A percentile compares a stretch with the other conserved stretches of the same genome.
Conservation (phyloP, 1,140 invertebrate species). For the Aphidius gifuensis region DNA sequence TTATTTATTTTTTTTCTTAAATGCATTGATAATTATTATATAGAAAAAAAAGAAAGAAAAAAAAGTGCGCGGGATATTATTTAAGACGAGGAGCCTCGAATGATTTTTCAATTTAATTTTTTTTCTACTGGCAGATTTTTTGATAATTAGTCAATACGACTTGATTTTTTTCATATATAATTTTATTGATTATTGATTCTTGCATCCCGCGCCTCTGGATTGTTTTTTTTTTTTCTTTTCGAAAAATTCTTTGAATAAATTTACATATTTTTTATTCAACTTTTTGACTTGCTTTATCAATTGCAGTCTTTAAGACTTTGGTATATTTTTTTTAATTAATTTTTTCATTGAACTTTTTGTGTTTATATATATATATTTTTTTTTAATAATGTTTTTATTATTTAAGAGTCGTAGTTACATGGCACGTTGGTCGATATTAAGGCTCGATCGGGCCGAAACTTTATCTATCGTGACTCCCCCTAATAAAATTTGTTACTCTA, state of each 20-base stretch:
- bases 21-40: background rate
- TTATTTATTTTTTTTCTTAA: constrained; percentile 3
- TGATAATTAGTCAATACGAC: constrained; percentile 9
- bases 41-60: background rate
- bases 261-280: too few species aligned
- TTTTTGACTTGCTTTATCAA: background rate
- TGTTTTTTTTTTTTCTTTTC: background rate
- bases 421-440: constrained; percentile 42
- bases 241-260: constrained; percentile 10
- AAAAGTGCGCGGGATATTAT: too few species aligned
- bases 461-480: constrained; percentile 32
- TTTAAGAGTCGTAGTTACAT: constrained; percentile 27
- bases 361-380: constrained; percentile 10
- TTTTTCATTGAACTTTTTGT: constrained; percentile 12
- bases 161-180: constrained; percentile 1
- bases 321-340: constrained; percentile 20
- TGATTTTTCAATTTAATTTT: background rate
- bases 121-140: background rate
- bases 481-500: constrained; percentile 47
- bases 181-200: background rate
- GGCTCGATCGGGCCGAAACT: constrained; percentile 39
- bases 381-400: constrained; percentile 12
- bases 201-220: background rate
- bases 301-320: constrained; percentile 29
- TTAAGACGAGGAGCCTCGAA: constrained; percentile 1